Base-by-base conservation (phyloP, 2,888 invertebrate genomes). In the Hesperia comma region DNA sequence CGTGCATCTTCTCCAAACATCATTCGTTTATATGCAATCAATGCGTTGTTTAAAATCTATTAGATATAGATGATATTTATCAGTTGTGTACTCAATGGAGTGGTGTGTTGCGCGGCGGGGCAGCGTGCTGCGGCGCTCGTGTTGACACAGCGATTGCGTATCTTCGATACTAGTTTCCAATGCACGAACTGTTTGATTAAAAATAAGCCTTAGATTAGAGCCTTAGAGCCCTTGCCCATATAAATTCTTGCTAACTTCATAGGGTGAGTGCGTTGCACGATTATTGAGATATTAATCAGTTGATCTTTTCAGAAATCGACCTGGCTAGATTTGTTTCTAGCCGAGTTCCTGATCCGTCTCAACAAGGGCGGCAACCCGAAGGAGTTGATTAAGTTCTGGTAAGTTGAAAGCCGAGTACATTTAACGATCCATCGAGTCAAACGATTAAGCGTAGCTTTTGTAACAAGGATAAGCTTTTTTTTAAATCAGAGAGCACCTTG, bases 251-350 rank as follows among this genome's bases (percentile, higher is more conserved):
- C 41, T 14, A 14, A 41, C 41, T 14, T 14, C 43, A n/a, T 15
- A 2, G 14, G 3, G 14, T 12, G 21, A 21, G 6, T 51, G 7
- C 10, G 2, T 8, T 46, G 19, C 17, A 14, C 15, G 19, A 49
- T 4, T 10, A 12, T 10, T 37, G 12, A 8, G 12, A 21, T 21
- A 15, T 7, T 32, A 53, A 32, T 6, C 53, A 12, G 53, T 14
- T 56, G 6, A 12, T 60, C n/a, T 66, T 26, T 60, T 60, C 88
- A 95, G 95, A 95, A 94, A 93, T 94, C 94, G 61, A 93, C 93
- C 67, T 95, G 95, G 95, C 86, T 95, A 72, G 95, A 95, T 79
- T 82, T 95, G 72, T 95, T 95, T 80, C 85, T 95, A 70, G 94
- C 94, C 32, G 94, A 95, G 80, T 93, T 95, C 71, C 84, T 95